Evolutionary conservation across 1,140 invertebrate genomes (phyloP).

Genomic region (Caerostris darwini): DNA sequence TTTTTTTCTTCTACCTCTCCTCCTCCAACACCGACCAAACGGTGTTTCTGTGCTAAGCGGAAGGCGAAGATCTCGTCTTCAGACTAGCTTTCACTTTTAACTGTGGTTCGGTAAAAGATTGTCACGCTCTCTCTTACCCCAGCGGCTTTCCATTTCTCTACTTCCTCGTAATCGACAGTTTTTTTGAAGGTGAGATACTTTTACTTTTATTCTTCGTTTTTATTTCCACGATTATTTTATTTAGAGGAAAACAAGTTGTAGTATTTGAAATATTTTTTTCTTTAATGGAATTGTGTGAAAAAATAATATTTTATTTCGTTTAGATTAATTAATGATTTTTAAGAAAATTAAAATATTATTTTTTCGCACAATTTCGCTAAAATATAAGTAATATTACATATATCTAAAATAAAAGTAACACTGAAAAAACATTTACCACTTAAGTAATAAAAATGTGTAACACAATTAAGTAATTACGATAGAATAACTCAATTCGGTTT

Average conservation of each 20-base stretch:
- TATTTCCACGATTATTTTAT: neutral
- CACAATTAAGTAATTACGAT: too few relatives aligned
- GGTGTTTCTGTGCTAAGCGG: constrained; percentile 76
- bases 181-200: constrained; percentile 22
- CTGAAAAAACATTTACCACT: too few relatives aligned
- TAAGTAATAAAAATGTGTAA: too few relatives aligned
- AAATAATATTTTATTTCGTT: too few relatives aligned
- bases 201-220: neutral
- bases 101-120: neutral
- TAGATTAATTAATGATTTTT: too few relatives aligned
- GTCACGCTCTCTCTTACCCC: neutral
- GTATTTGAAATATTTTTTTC: neutral
- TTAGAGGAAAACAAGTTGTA: neutral
- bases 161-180: neutral
- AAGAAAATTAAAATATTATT: too few relatives aligned
- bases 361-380: too few relatives aligned
- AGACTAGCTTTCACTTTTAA: constrained; percentile 54
- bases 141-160: neutral
- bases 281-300: too few relatives aligned
- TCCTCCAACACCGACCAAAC: neutral
- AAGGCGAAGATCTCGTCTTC: constrained; percentile 55
- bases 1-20: constrained; percentile 25
- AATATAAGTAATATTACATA: too few relatives aligned
- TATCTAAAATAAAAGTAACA: too few relatives aligned
- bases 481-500: too few relatives aligned